Percentiles rank a stretch among this genome's conserved stretches.
These are phyloP conservation scores for Osmerus eperlanus DNA, from an alignment of 2,113 vertebrate species.

Conservation along the genomic window DNA sequence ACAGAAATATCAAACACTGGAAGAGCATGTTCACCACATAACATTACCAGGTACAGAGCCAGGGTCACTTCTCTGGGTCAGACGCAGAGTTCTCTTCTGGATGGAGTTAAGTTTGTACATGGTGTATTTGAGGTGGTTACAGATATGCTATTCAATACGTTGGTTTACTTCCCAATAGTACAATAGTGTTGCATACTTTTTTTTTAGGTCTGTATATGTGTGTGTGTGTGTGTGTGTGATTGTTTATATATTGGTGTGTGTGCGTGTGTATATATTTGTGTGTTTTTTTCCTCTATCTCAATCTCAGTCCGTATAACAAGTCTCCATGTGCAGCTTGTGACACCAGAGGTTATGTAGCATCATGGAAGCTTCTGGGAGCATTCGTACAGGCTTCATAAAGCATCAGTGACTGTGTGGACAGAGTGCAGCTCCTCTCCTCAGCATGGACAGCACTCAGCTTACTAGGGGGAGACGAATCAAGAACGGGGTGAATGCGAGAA, in stretches of 20 bases:
- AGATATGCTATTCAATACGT: background rate
- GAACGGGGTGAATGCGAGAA: background rate
- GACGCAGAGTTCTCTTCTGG: too few species aligned
- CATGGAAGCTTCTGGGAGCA: background rate
- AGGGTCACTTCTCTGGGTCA: too few species aligned
- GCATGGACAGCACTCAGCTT: slow-evolving; percentile 16
- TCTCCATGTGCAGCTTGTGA: slow-evolving; percentile 40
- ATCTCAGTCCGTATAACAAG: slow-evolving; percentile 29
- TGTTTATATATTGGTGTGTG: slow-evolving; percentile 13
- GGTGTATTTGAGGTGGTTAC: background rate
- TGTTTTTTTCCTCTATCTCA: background rate
- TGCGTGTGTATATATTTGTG: background rate
- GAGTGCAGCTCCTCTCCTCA: slow-evolving; percentile 25
- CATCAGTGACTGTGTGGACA: slow-evolving; percentile 22
- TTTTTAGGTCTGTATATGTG: background rate
- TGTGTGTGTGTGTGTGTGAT: background rate
- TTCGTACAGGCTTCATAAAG: slow-evolving; percentile 19
- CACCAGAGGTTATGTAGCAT: slow-evolving; percentile 5
- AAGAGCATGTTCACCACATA: too few species aligned
- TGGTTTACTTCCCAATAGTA: background rate
- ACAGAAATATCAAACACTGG: background rate
- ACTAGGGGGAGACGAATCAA: slow-evolving; percentile 44
- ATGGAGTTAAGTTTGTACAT: background rate
- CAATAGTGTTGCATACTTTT: background rate
- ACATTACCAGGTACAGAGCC: too few species aligned